phyloP scores from a whole-genome alignment of 2,888 invertebrate genomes.

The Megamerina dolium region DNA sequence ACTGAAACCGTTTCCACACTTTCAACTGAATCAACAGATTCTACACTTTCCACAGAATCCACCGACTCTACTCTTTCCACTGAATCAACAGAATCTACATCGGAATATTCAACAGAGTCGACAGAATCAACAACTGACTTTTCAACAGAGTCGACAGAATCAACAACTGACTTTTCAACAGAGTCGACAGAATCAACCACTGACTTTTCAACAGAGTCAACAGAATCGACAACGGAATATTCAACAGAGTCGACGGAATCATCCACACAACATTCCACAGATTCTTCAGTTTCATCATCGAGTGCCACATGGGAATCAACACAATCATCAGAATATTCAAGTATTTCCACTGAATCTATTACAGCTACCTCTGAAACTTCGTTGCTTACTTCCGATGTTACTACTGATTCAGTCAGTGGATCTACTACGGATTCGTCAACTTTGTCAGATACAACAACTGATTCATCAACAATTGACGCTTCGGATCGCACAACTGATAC shows the following conservation, averaged over 20 bases:
- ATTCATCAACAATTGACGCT: not conserved
- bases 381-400: too few species aligned
- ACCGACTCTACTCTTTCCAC: slow-evolving; percentile 13
- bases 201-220: slow-evolving; percentile 15
- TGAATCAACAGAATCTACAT: slow-evolving; percentile 6
- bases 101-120: slow-evolving; percentile 21
- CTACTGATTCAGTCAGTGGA: slow-evolving; percentile 18
- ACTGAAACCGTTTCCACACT: not conserved
- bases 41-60: slow-evolving; percentile 7
- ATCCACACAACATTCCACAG: slow-evolving; percentile 13
- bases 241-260: slow-evolving; percentile 11
- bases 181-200: slow-evolving; percentile 21
- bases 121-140: slow-evolving; percentile 23
- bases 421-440: slow-evolving; percentile 4
- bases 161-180: slow-evolving; percentile 19
- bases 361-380: slow-evolving; percentile 6
- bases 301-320: too few species aligned
- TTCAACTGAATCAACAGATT: slow-evolving; percentile 14
- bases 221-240: slow-evolving; percentile 11
- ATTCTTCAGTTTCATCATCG: slow-evolving; percentile 16
- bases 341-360: slow-evolving; percentile 9
- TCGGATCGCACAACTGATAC: slow-evolving; percentile 5
- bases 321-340: slow-evolving; percentile 14
- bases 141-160: slow-evolving; percentile 20
- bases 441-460: slow-evolving; percentile 1